A percentile compares a stretch with the other conserved stretches of the same genome.
These are phyloP conservation scores for Ceratosolen solmsi DNA, from an alignment of 1,140 invertebrate genomes.

Conservation along the genomic window DNA sequence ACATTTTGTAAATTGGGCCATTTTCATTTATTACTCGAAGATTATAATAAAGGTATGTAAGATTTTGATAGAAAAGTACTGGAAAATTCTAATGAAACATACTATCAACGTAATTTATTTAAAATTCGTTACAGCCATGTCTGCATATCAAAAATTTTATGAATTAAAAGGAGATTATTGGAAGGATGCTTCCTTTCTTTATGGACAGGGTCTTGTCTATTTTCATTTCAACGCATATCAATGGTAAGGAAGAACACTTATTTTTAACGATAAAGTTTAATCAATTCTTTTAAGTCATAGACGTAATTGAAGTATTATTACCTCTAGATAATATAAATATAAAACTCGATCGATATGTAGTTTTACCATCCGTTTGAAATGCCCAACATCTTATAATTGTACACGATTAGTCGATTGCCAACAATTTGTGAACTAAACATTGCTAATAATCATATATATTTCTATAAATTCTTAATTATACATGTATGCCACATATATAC, in stretches of 20 bases:
- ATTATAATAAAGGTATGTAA: slow-evolving; percentile 88
- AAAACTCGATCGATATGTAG: too few relatives aligned
- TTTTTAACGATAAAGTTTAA: too few relatives aligned
- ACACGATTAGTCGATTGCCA: too few relatives aligned
- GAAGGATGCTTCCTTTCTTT: slow-evolving; percentile 93
- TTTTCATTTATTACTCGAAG: slow-evolving; percentile 91
- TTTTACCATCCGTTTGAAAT: too few relatives aligned
- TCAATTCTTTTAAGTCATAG: not conserved
- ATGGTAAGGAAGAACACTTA: slow-evolving; percentile 83
- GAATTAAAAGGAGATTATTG: slow-evolving; percentile 86
- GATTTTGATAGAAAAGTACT: not conserved
- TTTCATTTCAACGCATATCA: slow-evolving; percentile 96
- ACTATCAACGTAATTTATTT: slow-evolving; percentile 22
- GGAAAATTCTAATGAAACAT: not conserved
- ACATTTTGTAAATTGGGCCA: slow-evolving; percentile 95
- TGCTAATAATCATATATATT: too few relatives aligned
- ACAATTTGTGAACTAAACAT: too few relatives aligned
- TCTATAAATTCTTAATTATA: too few relatives aligned
- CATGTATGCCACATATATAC: too few relatives aligned
- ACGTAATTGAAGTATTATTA: not conserved
- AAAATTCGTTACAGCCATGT: slow-evolving; percentile 87
- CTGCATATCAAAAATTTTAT: slow-evolving; percentile 95
- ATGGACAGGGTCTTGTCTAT: slow-evolving; percentile 94
- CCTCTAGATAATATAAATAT: not conserved
- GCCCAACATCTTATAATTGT: too few relatives aligned